phyloP scores from a whole-genome alignment of 2,888 invertebrate genomes.

The Sphaerophoria taeniata region DNA sequence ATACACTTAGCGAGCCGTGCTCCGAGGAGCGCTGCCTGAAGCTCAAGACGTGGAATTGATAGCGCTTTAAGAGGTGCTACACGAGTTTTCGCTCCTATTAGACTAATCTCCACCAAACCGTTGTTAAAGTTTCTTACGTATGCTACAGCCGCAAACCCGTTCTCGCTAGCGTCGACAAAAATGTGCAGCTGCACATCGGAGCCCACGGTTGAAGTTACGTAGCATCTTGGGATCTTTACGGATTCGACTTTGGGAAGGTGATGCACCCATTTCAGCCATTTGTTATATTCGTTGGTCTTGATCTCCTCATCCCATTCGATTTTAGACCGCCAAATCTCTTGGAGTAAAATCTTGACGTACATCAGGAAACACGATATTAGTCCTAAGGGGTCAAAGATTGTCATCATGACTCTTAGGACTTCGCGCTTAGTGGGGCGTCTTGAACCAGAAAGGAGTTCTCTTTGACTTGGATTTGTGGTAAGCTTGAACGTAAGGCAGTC shows the following conservation, averaged over 20 bases:
- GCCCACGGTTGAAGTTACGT: constrained; percentile 28
- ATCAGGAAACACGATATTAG: constrained; percentile 65
- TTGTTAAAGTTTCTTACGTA: constrained; percentile 64
- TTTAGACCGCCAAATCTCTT: constrained; percentile 51
- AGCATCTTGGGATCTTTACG: constrained; percentile 73
- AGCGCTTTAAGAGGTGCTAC: constrained; percentile 75
- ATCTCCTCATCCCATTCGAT: constrained; percentile 60
- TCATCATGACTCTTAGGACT: constrained; percentile 56
- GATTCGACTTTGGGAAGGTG: constrained; percentile 66
- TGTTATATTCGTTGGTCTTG: constrained; percentile 5
- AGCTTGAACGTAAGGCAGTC: too few species aligned
- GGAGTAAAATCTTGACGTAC: constrained; percentile 65
- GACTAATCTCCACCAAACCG: constrained; percentile 23
- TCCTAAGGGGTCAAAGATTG: constrained; percentile 59
- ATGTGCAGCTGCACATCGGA: neutral
- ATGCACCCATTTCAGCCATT: constrained; percentile 73
- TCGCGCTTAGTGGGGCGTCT: constrained; percentile 59
- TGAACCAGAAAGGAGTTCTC: constrained; percentile 38
- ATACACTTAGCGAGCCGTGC: constrained; percentile 36
- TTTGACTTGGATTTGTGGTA: neutral
- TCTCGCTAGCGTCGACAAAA: neutral
- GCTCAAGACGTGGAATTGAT: constrained; percentile 67
- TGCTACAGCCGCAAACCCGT: constrained; percentile 48
- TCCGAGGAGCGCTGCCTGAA: constrained; percentile 67
- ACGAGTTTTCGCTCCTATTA: constrained; percentile 74